phyloP scores from a whole-genome alignment of 37 sponge, comb jelly and placozoan genomes.

The Tethya wilhelma region DNA sequence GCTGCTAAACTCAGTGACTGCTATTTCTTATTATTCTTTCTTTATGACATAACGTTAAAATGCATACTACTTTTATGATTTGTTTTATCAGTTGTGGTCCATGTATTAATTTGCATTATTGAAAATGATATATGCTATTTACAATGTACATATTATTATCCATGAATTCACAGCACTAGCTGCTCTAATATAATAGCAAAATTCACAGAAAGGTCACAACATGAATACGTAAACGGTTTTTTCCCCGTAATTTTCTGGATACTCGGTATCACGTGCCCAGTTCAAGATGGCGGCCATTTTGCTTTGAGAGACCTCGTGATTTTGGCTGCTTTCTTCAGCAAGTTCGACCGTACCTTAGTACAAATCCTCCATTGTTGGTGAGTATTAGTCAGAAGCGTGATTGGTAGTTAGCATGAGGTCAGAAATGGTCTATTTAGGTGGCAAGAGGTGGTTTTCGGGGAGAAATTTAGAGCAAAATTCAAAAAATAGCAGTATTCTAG shows the following conservation, averaged over 20 bases:
- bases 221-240: too few relatives aligned
- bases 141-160: too few relatives aligned
- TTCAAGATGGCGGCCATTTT: conserved; percentile 54
- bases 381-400: conserved; percentile 33
- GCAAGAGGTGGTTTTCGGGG: conserved; percentile 2
- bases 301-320: conserved; percentile 48
- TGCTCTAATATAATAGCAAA: not conserved
- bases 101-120: not conserved
- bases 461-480: conserved; percentile 9
- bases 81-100: not conserved
- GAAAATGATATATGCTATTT: too few relatives aligned
- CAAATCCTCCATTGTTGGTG: conserved; percentile 79
- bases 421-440: not conserved
- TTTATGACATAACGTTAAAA: too few relatives aligned
- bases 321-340: conserved; percentile 41
- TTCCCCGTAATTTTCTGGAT: not conserved
- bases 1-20: conserved; percentile 55
- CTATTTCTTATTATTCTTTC: not conserved
- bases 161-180: not conserved
- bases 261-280: conserved; percentile 37
- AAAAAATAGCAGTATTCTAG: conserved; percentile 4
- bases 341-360: conserved; percentile 30
- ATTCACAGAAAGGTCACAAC: not conserved
- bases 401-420: not conserved
- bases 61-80: not conserved